phyloP scores from a whole-genome alignment of 2,797 vertebrate species.

The Lutjanus campechanus region DNA sequence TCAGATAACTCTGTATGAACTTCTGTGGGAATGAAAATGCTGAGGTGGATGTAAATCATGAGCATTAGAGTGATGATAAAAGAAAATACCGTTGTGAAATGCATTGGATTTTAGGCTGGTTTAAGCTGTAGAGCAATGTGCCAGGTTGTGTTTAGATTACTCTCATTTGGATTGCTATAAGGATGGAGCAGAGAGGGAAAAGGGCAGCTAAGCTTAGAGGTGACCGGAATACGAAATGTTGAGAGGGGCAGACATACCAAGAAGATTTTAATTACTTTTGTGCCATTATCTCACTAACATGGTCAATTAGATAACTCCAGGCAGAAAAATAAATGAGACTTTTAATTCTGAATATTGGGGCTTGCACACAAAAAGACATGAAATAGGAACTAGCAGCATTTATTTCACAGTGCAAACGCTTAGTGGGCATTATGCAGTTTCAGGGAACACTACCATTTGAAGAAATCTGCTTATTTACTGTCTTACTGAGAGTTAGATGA shows the following conservation, averaged over 20 bases:
- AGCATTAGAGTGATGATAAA: conserved; percentile 72
- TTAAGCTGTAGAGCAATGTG: conserved; percentile 66
- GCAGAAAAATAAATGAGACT: conserved; percentile 48
- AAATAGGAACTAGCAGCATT: not conserved
- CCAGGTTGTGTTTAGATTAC: conserved; percentile 67
- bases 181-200: conserved; percentile 33
- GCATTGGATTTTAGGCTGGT: conserved; percentile 67
- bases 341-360: conserved; percentile 45
- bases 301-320: conserved; percentile 64
- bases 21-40: conserved; percentile 71
- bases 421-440: conserved; percentile 18
- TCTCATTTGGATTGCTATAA: conserved; percentile 64
- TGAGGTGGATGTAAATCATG: conserved; percentile 78
- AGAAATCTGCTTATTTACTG: conserved; percentile 39
- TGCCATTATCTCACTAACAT: conserved; percentile 64
- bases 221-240: conserved; percentile 66
- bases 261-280: conserved; percentile 77
- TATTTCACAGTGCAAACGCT: conserved; percentile 8
- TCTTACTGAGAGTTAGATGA: conserved; percentile 7
- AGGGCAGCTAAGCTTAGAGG: conserved; percentile 43
- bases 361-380: conserved; percentile 6
- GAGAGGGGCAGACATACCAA: conserved; percentile 50
- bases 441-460: conserved; percentile 9
- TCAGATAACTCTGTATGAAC: conserved; percentile 74
- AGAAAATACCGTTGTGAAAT: conserved; percentile 71